Percentiles rank a stretch among this genome's conserved stretches.
phyloP scores from a whole-genome alignment of 2,113 vertebrate genomes.

The Hippopotamus amphibius region DNA sequence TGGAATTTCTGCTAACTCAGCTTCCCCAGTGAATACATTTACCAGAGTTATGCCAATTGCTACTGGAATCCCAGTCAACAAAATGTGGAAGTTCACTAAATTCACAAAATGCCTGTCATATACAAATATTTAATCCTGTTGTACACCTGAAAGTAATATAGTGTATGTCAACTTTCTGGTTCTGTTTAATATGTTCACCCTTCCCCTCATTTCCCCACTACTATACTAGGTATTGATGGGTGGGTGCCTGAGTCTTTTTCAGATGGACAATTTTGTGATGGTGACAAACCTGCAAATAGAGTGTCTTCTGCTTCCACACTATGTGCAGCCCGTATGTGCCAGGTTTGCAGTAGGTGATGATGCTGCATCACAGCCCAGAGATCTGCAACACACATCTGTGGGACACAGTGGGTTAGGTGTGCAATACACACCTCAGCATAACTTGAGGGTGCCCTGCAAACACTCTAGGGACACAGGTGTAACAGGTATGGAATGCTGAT shows the following conservation, averaged over 20 bases:
- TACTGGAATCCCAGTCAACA: slow-evolving; percentile 92
- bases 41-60: slow-evolving; percentile 87
- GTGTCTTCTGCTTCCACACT: not conserved
- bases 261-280: not conserved
- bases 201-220: not conserved
- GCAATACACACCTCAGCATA: not conserved
- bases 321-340: not conserved
- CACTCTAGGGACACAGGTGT: not conserved
- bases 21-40: slow-evolving; percentile 95
- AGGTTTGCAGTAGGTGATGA: not conserved
- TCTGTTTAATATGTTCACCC: not conserved
- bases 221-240: not conserved
- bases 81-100: slow-evolving; percentile 88
- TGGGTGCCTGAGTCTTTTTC: not conserved
- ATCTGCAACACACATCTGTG: not conserved
- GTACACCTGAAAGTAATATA: not conserved
- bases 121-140: not conserved
- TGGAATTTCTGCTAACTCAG: slow-evolving; percentile 94
- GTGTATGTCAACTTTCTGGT: not conserved
- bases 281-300: not conserved
- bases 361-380: not conserved
- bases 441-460: not conserved
- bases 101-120: not conserved
- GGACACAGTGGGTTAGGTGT: not conserved
- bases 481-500: not conserved